phyloP scores from a whole-genome alignment of 1,140 invertebrate genomes.

The Meloidogyne hapla region DNA sequence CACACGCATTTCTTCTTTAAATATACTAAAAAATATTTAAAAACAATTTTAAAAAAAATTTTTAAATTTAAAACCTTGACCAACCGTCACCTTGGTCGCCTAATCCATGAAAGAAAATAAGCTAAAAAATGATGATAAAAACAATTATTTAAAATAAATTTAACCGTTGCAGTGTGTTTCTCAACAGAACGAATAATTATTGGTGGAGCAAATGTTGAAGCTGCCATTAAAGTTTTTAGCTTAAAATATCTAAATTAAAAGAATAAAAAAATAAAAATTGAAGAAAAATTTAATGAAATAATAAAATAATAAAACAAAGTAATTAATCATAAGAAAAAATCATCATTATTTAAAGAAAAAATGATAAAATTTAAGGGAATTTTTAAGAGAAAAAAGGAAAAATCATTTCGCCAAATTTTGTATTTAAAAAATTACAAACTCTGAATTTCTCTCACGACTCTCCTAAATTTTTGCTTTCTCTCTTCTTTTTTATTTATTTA shows the following conservation, averaged over 20 bases:
- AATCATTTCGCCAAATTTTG: too few relatives aligned
- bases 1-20: slow-evolving; percentile 40
- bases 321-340: too few relatives aligned
- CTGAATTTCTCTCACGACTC: too few relatives aligned
- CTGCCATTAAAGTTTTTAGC: background rate
- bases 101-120: slow-evolving; percentile 64
- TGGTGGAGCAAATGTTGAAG: slow-evolving; percentile 25
- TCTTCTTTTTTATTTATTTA: too few relatives aligned
- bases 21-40: slow-evolving; percentile 18
- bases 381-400: too few relatives aligned
- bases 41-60: slow-evolving; percentile 23
- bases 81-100: slow-evolving; percentile 62
- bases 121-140: slow-evolving; percentile 38
- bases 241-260: background rate
- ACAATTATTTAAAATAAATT: background rate
- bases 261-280: background rate
- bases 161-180: slow-evolving; percentile 23
- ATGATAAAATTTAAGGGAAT: too few relatives aligned
- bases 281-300: too few relatives aligned
- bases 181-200: slow-evolving; percentile 20
- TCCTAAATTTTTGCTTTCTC: too few relatives aligned
- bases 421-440: too few relatives aligned
- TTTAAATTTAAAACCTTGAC: slow-evolving; percentile 39
- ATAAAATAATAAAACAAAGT: too few relatives aligned
- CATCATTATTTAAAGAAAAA: too few relatives aligned